Conservation (phyloP, 2,888 invertebrate species). For the Sisyra terminalis region DNA sequence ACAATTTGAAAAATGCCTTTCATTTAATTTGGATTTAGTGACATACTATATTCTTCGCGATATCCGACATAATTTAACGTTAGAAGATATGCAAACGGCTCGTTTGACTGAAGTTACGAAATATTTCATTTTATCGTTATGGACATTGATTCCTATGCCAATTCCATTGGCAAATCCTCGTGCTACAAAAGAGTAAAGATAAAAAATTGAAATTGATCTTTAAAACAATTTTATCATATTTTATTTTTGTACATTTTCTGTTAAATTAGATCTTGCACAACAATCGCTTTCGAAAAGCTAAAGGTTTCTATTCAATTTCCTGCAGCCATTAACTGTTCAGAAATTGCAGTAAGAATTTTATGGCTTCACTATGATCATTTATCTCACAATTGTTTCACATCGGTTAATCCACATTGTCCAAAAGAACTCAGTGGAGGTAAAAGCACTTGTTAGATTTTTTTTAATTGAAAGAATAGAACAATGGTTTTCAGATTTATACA, state of each 20-base stretch:
- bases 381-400: slow-evolving; percentile 28
- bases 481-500: slow-evolving; percentile 16
- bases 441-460: neutral
- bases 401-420: slow-evolving; percentile 12
- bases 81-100: slow-evolving; percentile 28
- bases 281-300: slow-evolving; percentile 28
- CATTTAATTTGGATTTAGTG: slow-evolving; percentile 28
- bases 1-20: slow-evolving; percentile 27
- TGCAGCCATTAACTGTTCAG: slow-evolving; percentile 24
- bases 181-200: neutral
- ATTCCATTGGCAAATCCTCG: slow-evolving; percentile 11
- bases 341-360: slow-evolving; percentile 29
- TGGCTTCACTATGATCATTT: slow-evolving; percentile 36
- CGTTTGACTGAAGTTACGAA: slow-evolving; percentile 24
- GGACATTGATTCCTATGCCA: slow-evolving; percentile 29
- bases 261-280: slow-evolving; percentile 24
- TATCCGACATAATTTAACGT: slow-evolving; percentile 27
- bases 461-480: slow-evolving; percentile 1
- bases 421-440: slow-evolving; percentile 2
- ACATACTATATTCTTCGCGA: slow-evolving; percentile 31
- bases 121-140: slow-evolving; percentile 27
- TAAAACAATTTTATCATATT: no score
- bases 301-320: slow-evolving; percentile 29
- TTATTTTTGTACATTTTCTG: no score
- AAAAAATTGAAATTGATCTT: neutral